Conservation (phyloP, 2,888 invertebrate species). For the Marronus borbonicus region DNA sequence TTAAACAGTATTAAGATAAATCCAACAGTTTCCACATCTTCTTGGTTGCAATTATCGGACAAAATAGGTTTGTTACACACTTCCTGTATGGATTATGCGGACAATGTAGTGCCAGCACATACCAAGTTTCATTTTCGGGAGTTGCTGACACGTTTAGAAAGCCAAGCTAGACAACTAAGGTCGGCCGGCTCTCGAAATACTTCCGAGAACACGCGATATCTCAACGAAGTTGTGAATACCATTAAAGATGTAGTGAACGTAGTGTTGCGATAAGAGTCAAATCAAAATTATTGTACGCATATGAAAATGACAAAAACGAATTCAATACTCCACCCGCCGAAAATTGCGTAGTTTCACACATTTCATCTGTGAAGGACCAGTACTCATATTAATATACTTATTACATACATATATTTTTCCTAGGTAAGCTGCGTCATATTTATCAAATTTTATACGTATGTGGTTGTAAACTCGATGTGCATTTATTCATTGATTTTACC, state of each 20-base stretch:
- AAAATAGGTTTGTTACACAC: slow-evolving; percentile 87
- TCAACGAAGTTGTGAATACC: slow-evolving; percentile 82
- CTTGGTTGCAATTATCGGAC: slow-evolving; percentile 86
- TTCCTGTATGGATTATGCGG: slow-evolving; percentile 88
- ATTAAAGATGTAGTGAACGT: slow-evolving; percentile 83
- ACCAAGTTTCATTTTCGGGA: slow-evolving; percentile 91
- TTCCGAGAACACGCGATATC: slow-evolving; percentile 78
- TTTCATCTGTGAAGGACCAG: slow-evolving; percentile 59
- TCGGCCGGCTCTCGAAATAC: slow-evolving; percentile 81
- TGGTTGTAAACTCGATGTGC: slow-evolving; percentile 50
- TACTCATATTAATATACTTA: slow-evolving; percentile 51
- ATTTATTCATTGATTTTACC: slow-evolving; percentile 29
- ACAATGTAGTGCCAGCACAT: slow-evolving; percentile 86
- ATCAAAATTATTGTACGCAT: slow-evolving; percentile 28
- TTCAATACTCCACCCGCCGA: slow-evolving; percentile 5
- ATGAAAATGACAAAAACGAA: slow-evolving; percentile 22
- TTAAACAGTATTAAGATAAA: slow-evolving; percentile 76
- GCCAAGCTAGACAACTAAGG: slow-evolving; percentile 79
- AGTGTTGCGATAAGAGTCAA: slow-evolving; percentile 70
- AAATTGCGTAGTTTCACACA: slow-evolving; percentile 26
- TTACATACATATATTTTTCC: slow-evolving; percentile 55
- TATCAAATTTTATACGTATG: slow-evolving; percentile 59
- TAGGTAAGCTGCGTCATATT: slow-evolving; percentile 64
- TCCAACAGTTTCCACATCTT: slow-evolving; percentile 75
- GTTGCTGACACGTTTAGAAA: slow-evolving; percentile 79